These are phyloP conservation scores for Morpho deidamia DNA, from an alignment of 2,888 invertebrate species.

Conservation along the genomic window DNA sequence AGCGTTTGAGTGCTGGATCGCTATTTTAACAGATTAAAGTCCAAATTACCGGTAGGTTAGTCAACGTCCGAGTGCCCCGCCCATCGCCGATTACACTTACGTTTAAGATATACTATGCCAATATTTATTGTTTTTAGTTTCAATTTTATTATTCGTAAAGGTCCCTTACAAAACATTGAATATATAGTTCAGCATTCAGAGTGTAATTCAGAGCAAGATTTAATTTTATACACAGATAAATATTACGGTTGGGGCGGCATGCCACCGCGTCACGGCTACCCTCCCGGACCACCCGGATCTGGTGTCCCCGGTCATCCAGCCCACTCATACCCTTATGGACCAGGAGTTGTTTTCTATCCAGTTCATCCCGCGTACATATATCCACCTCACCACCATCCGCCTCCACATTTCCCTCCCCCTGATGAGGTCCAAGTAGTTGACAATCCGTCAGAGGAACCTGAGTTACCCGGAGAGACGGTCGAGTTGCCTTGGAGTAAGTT, in stretches of 20 bases:
- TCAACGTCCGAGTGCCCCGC: too few species aligned
- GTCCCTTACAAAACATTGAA: too few species aligned
- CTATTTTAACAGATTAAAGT: too few species aligned
- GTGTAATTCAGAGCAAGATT: too few species aligned
- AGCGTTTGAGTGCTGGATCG: too few species aligned
- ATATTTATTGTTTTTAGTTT: too few species aligned
- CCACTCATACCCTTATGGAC: slow-evolving; percentile 41
- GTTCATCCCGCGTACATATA: slow-evolving; percentile 68
- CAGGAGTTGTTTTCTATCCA: slow-evolving; percentile 56
- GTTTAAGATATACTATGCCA: too few species aligned
- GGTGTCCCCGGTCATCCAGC: slow-evolving; percentile 31
- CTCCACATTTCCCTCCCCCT: slow-evolving; percentile 32
- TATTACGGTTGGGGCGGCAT: slow-evolving; percentile 62
- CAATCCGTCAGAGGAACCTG: slow-evolving; percentile 48
- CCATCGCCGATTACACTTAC: too few species aligned
- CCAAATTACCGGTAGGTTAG: too few species aligned
- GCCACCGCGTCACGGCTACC: slow-evolving; percentile 38
- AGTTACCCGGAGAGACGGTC: slow-evolving; percentile 68
- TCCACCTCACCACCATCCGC: slow-evolving; percentile 46
- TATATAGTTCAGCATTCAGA: too few species aligned
- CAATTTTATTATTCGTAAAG: too few species aligned
- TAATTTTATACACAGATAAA: slow-evolving; percentile 46
- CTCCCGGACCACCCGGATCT: slow-evolving; percentile 36
- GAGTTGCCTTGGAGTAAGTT: slow-evolving; percentile 74
- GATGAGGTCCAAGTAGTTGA: slow-evolving; percentile 43